Base-by-base conservation (phyloP, 2,888 invertebrate species). In the Latheticus oryzae region DNA sequence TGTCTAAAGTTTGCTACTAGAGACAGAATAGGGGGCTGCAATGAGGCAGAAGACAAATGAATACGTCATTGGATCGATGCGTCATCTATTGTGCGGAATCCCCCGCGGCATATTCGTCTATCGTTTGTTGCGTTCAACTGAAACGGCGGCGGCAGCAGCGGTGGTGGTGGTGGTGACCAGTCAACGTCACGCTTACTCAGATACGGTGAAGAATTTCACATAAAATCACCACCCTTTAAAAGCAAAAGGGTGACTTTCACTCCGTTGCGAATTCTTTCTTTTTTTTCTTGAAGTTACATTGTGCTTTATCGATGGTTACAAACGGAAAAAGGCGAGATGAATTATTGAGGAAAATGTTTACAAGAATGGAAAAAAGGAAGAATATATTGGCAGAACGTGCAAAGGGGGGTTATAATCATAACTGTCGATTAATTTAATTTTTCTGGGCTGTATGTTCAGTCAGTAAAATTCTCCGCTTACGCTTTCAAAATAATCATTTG, bases 11-110 rank as follows among this genome's bases (percentile, higher is more conserved):
- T 15, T 16, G 19, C 17, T 38, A n/a, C n/a, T 45, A 45, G 42
- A 28, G 17, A 16, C 19, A 32, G 45, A 45, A 28, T 26, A 16
- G 45, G 50, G 48, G 58, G 52, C 53, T 47, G 66, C 66, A 66
- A 63, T 66, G 73, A 71, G 68, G 71, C 71, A 70, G 73, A 75
- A 75, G 73, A 74, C 73, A 74, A 74, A 75, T 73, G 75, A 75
- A 75, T 74, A 72, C 73, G 71, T 73, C 73, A 71, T 65, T 64
- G 70, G 73, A 75, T 75, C 73, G 74, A 74, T 74, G 72, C 69
- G 70, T 74, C 75, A 73, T 75, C 73, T 71, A 74, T 73, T 73
- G 71, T 73, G 61, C 62, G 69, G 66, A 69, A 69, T 71, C 66
- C 69, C 68, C 66, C 51, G 64, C 67, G 70, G 68, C 68, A 67